A percentile compares a stretch with the other conserved stretches of the same genome.
Evolutionary conservation across 2,113 vertebrate species (phyloP).

Genomic region (Manacus vitellinus): DNA sequence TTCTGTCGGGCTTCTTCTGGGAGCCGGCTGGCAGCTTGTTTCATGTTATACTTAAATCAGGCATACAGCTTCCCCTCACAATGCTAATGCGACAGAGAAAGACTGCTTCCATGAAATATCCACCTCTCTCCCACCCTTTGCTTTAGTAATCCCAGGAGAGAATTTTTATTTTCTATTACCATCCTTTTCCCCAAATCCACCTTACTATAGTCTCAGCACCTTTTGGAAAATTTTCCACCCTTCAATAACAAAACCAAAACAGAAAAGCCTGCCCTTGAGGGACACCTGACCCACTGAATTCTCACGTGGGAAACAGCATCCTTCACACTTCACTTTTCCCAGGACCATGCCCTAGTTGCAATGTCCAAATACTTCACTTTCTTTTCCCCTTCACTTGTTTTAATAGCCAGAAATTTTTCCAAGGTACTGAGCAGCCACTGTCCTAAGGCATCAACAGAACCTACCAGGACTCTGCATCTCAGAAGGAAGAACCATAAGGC

Average conservation of each 20-base stretch:
- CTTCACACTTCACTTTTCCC: background rate
- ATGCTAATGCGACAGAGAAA: conserved; percentile 51
- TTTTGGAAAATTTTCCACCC: background rate
- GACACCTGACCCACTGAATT: background rate
- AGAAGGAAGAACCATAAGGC: background rate
- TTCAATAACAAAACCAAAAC: background rate
- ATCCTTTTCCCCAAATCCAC: background rate
- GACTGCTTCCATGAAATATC: background rate
- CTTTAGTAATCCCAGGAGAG: background rate
- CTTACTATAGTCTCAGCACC: background rate
- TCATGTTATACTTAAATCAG: conserved; percentile 66
- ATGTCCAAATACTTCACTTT: background rate
- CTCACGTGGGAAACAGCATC: background rate
- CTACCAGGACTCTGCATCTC: background rate
- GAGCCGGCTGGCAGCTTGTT: conserved; percentile 65
- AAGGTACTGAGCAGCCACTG: conserved; percentile 10
- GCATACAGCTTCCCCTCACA: conserved; percentile 45
- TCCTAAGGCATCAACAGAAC: conserved; percentile 18
- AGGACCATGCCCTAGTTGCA: background rate
- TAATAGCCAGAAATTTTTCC: background rate
- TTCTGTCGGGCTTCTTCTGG: conserved; percentile 56
- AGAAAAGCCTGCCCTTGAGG: background rate
- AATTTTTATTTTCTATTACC: background rate
- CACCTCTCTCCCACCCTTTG: background rate
- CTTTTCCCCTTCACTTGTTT: conserved; percentile 19